phyloP scores from a whole-genome alignment of 2,113 vertebrate genomes.

The Anarhynchus alexandrinus region DNA sequence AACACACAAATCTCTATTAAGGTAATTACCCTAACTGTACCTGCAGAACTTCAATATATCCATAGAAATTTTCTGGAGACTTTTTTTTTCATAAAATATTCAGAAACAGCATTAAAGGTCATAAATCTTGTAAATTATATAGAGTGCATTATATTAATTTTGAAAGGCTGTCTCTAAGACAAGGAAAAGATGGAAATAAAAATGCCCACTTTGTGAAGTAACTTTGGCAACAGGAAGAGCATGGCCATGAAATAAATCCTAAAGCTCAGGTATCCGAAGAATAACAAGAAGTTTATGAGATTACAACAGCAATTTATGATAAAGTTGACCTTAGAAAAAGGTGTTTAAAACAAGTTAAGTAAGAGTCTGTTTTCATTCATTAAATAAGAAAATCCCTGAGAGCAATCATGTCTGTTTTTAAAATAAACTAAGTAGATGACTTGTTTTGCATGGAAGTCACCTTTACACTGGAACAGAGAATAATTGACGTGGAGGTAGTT shows the following conservation, averaged over 20 bases:
- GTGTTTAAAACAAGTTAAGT: neutral
- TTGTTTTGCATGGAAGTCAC: constrained; percentile 16
- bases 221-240: neutral
- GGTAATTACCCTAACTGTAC: neutral
- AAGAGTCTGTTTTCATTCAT: neutral
- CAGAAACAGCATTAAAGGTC: neutral
- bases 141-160: neutral
- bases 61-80: neutral
- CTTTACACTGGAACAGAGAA: constrained; percentile 13
- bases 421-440: neutral
- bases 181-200: neutral
- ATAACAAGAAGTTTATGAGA: neutral
- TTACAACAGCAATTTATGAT: neutral
- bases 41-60: neutral
- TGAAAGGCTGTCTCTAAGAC: neutral
- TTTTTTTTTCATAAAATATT: neutral
- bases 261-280: neutral
- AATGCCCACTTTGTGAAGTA: neutral
- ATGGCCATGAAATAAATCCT: neutral
- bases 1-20: neutral
- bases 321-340: neutral
- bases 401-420: neutral
- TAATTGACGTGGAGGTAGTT: neutral
- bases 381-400: neutral
- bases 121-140: neutral